Conservation (phyloP, 37 sponge, comb jelly and placozoan genomes). For the Theonella swinhoei region DNA sequence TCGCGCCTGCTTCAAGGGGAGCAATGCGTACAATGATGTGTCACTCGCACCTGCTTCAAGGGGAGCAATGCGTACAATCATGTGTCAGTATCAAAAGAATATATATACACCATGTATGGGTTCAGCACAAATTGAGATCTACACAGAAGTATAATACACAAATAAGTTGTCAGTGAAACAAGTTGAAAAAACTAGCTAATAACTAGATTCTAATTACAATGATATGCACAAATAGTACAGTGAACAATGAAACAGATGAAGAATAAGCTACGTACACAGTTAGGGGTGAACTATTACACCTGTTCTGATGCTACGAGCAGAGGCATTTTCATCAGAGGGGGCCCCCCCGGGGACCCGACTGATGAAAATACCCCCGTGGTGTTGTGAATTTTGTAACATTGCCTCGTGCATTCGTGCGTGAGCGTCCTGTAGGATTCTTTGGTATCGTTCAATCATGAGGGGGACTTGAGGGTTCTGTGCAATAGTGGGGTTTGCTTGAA, state of each 20-base stretch:
- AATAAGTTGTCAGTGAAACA: not conserved
- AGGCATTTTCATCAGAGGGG: slow-evolving; percentile 32
- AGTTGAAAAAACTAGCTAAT: not conserved
- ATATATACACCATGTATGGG: no score
- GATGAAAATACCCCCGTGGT: not conserved
- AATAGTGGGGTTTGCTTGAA: slow-evolving; percentile 39
- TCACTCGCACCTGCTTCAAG: no score
- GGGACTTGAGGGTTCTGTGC: slow-evolving; percentile 28
- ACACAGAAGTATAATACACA: not conserved
- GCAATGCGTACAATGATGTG: no score
- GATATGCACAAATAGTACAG: not conserved
- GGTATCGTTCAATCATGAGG: not conserved
- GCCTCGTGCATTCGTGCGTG: slow-evolving; percentile 4
- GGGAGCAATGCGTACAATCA: no score
- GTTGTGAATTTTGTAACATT: not conserved
- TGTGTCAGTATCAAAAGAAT: no score
- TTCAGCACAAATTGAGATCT: no score
- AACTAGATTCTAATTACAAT: not conserved
- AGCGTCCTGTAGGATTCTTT: not conserved
- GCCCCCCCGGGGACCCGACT: not conserved
- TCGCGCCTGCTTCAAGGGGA: no score
- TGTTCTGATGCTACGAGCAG: slow-evolving; percentile 44
- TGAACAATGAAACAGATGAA: not conserved
- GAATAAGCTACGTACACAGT: not conserved
- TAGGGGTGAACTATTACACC: slow-evolving; percentile 31